Conservation (phyloP, 2,888 invertebrate genomes). For the Harpagoxenus sublaevis region DNA sequence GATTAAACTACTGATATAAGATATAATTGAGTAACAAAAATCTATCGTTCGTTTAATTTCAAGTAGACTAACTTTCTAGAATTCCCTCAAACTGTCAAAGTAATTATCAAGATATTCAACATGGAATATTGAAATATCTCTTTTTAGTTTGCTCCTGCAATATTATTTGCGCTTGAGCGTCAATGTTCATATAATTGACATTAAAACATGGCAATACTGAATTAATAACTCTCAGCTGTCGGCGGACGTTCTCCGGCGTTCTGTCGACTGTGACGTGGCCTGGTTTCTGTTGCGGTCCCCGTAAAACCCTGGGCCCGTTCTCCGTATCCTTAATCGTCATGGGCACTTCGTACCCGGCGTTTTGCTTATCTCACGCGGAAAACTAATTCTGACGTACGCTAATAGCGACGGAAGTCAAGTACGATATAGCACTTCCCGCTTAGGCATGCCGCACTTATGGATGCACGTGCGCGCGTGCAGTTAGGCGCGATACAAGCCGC, state of each 20-base stretch:
- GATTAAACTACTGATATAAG: neutral
- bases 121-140: neutral
- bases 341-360: constrained; percentile 57
- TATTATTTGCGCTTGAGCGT: neutral
- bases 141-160: neutral
- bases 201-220: neutral
- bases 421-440: constrained; percentile 80
- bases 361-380: constrained; percentile 77
- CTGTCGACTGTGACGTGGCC: neutral
- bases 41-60: neutral
- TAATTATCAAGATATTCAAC: neutral
- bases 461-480: constrained; percentile 71
- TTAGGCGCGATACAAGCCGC: constrained; percentile 43
- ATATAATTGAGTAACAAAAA: constrained; percentile 4
- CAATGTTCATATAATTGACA: neutral
- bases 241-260: neutral
- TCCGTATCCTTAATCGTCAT: constrained; percentile 59
- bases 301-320: neutral
- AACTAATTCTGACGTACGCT: constrained; percentile 77
- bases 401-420: constrained; percentile 80
- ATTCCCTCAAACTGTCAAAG: neutral
- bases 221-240: constrained; percentile 14
- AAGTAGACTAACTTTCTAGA: neutral
- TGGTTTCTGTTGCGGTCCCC: constrained; percentile 19
- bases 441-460: constrained; percentile 62